Conservation (phyloP, 2,888 invertebrate genomes). For the Pemphredon lugubris region DNA sequence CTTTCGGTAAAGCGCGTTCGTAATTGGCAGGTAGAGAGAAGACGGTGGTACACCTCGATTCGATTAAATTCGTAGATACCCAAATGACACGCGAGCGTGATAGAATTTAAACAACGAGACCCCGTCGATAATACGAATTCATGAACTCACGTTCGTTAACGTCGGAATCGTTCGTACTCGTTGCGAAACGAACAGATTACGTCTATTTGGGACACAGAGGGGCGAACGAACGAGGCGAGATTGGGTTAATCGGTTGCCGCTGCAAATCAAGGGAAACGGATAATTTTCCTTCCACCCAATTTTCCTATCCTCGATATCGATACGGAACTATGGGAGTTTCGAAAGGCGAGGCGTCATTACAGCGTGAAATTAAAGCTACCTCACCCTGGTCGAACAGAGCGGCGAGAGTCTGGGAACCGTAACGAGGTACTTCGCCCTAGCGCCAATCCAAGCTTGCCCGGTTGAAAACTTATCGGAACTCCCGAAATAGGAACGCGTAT, state of each 20-base stretch:
- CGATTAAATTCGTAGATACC: too few species aligned
- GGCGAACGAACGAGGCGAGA: too few species aligned
- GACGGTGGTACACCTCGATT: too few species aligned
- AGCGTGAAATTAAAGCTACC: slow-evolving; percentile 56
- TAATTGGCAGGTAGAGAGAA: neutral
- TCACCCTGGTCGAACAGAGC: slow-evolving; percentile 22
- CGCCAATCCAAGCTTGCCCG: slow-evolving; percentile 19
- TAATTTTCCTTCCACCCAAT: slow-evolving; percentile 14
- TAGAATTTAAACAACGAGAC: too few species aligned
- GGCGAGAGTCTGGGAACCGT: slow-evolving; percentile 35
- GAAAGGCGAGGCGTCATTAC: slow-evolving; percentile 36
- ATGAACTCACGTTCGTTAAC: too few species aligned
- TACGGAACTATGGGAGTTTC: neutral
- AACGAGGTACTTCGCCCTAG: slow-evolving; percentile 55
- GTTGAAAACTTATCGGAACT: slow-evolving; percentile 54
- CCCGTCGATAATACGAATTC: too few species aligned
- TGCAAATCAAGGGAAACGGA: neutral
- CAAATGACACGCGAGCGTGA: too few species aligned
- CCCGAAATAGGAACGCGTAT: slow-evolving; percentile 28
- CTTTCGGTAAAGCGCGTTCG: neutral
- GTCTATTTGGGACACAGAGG: too few species aligned
- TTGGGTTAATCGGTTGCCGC: too few species aligned
- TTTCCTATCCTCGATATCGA: slow-evolving; percentile 9
- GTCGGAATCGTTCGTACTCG: too few species aligned
- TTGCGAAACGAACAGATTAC: too few species aligned